phyloP scores from a whole-genome alignment of 2,113 vertebrate genomes.

The Cettia cetti region DNA sequence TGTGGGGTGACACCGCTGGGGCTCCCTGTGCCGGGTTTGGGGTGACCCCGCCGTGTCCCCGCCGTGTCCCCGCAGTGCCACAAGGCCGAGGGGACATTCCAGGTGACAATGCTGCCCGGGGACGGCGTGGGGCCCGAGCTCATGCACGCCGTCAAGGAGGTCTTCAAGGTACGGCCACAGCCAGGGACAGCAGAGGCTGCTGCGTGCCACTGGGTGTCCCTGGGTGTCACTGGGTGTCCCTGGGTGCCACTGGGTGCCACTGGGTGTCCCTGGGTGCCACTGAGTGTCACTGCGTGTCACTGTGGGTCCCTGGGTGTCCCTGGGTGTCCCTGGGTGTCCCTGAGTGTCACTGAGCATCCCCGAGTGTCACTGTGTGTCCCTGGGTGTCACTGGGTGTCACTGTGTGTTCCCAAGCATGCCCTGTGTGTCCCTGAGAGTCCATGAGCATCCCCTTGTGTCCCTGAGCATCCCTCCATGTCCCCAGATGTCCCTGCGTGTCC shows the following conservation, averaged over 20 bases:
- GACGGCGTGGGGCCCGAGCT: neutral
- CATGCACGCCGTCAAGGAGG: neutral
- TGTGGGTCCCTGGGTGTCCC: neutral
- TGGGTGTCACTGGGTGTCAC: fast-evolving
- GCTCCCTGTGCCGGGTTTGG: too few species aligned
- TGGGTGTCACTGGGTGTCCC: neutral
- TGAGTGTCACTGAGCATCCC: neutral
- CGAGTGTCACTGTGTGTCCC: neutral
- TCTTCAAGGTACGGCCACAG: neutral
- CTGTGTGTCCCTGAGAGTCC: fast-evolving
- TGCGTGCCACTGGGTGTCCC: too few species aligned
- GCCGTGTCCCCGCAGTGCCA: neutral
- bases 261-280: fast-evolving
- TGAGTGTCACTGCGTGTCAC: fast-evolving
- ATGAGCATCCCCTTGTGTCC: too few species aligned
- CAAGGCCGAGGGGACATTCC: slow-evolving; percentile 63
- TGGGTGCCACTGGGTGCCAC: fast-evolving
- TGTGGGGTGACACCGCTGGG: too few species aligned
- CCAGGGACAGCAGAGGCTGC: neutral
- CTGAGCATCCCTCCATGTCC: fast-evolving
- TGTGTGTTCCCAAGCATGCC: too few species aligned
- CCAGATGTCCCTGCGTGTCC: neutral
- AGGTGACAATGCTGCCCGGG: neutral
- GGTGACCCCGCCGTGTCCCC: neutral
- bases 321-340: neutral